Conservation (phyloP, 2,113 vertebrate species). For the Syrmaticus mikado region DNA sequence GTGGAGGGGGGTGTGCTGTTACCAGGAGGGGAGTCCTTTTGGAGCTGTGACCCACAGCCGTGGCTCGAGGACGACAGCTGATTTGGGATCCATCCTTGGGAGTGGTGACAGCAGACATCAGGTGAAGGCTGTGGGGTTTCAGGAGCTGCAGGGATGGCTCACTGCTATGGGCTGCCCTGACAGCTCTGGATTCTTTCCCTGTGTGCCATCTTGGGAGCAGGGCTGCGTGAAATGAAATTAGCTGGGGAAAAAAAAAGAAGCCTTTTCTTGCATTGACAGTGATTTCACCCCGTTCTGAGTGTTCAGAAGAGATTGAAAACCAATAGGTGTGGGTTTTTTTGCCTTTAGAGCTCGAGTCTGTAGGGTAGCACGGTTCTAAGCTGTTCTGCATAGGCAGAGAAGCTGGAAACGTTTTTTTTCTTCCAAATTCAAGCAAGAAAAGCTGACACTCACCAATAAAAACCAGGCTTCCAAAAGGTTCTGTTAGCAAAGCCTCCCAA, state of each 20-base stretch:
- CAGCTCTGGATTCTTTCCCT: background rate
- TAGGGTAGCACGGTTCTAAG: background rate
- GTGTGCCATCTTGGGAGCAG: accelerated
- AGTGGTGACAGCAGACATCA: background rate
- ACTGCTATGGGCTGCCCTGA: background rate
- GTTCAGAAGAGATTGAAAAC: background rate
- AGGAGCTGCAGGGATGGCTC: background rate
- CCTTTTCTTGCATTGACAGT: background rate
- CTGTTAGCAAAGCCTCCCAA: background rate
- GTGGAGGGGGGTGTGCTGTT: background rate
- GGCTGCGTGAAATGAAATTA: background rate
- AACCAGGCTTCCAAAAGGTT: background rate
- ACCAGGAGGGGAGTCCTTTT: background rate
- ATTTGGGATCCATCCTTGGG: background rate
- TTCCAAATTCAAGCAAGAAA: background rate
- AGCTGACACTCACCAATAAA: background rate
- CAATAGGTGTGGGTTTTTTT: background rate
- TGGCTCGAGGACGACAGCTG: background rate
- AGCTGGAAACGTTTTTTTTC: background rate
- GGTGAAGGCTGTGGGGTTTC: background rate
- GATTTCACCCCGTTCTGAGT: background rate
- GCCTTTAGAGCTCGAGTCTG: background rate
- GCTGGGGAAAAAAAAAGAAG: background rate
- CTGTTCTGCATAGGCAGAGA: background rate
- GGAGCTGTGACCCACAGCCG: background rate